Percentiles rank a stretch among this genome's conserved stretches.
Conservation (phyloP, 2,113 vertebrate species). For the Tragelaphus imberbis region DNA sequence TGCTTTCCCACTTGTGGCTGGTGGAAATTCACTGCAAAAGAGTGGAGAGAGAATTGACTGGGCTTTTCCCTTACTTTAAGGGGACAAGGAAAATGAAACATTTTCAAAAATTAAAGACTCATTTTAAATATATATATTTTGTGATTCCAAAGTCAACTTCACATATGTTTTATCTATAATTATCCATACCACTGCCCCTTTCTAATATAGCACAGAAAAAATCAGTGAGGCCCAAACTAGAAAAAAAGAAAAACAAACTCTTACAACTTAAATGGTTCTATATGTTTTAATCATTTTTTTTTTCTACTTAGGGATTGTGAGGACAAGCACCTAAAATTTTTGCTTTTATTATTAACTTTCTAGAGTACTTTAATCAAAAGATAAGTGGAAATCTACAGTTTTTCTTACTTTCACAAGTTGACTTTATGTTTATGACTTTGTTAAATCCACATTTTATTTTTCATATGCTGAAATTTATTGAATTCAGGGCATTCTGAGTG, state of each 20-base stretch:
- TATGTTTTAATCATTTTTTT: background rate
- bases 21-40: constrained; percentile 8
- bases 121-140: background rate
- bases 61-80: background rate
- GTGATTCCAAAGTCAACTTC: background rate
- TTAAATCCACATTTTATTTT: background rate
- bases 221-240: background rate
- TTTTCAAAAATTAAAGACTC: constrained; percentile 25
- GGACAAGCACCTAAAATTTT: background rate
- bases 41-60: background rate
- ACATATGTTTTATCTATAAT: constrained; percentile 40
- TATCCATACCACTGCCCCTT: background rate
- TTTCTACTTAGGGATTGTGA: background rate
- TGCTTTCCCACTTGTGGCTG: background rate
- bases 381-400: background rate
- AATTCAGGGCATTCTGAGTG: background rate
- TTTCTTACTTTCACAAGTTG: background rate
- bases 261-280: background rate
- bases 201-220: constrained; percentile 13
- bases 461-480: background rate
- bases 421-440: background rate
- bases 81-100: constrained; percentile 8
- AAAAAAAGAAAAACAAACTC: background rate
- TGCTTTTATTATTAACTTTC: background rate
- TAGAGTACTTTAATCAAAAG: background rate